Evolutionary conservation across 2,797 vertebrate genomes (phyloP), one percentile per base, ranked within the genome.

Genomic region (Gymnocypris eckloni): DNA sequence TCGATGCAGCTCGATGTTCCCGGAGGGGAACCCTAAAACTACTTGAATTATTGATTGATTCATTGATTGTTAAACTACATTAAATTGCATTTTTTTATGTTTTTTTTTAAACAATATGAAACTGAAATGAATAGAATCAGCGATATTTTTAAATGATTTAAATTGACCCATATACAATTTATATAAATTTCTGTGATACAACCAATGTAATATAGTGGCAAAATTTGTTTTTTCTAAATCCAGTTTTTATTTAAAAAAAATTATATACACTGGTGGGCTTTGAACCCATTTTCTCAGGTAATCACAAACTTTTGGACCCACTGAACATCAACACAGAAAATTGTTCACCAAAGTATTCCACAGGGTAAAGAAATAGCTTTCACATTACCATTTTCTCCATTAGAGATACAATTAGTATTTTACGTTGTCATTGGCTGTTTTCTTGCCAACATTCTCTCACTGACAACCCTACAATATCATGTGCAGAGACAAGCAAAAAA

Each of bases 381-480:
- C 22, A 56, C n/a, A 41, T 56, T 59, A 28, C 67, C 48, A 82
- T 82, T 82, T 59, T 82, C 52, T 72, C 37, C 37, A 48, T 48
- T 73, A 33, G 41, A 61, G 18, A 28, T 50, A 75, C 72, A 52
- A 11, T 20, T 75, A 28, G 52, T 76, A 33, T 76, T 76, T 52
- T 76, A 76, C 4, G 1, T 76, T 52, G 9, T 52, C 48, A 37
- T 52, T 28, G 6, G 72, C 45, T 28, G 45, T 75, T 50, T 75
- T 75, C 61, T 7, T 67, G 64, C 28, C 64, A 67, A 37, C 64
- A 37, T 70, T 70, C 4, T 15, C 52, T 39, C 52, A 41, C 50
- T 77, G 52, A 77, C 33, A n/a, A 56, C 22, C 33, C 52, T 59
- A 15, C 9, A 45, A 79, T 61, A 61, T 79, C 76, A 10, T 41